phyloP scores from a whole-genome alignment of 2,113 vertebrate species.

The Oreotrochilus melanogaster region DNA sequence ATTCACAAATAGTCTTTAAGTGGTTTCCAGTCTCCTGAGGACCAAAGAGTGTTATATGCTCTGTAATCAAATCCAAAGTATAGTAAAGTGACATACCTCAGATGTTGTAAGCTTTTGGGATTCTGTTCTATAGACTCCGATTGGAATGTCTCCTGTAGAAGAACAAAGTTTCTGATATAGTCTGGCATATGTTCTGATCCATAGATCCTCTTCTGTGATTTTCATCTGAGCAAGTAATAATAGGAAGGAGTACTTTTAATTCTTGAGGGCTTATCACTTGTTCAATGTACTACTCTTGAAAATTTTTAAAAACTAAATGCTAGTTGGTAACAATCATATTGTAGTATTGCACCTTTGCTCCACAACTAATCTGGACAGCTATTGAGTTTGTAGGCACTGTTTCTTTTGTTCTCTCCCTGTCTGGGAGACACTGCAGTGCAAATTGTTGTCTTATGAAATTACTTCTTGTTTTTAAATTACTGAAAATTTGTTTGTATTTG shows the following conservation, averaged over 20 bases:
- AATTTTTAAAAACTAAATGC: neutral
- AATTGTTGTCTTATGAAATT: neutral
- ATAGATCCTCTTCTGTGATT: constrained; percentile 91
- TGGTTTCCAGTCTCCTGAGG: neutral
- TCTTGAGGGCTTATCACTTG: neutral
- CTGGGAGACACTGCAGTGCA: neutral
- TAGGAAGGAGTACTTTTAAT: neutral
- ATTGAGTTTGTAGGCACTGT: rapidly evolving
- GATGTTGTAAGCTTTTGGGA: constrained; percentile 88
- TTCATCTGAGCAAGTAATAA: constrained; percentile 84
- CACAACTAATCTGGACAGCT: neutral
- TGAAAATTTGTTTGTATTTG: neutral
- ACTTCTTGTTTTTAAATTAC: neutral
- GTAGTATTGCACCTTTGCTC: neutral
- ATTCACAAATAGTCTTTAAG: neutral
- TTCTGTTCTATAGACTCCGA: constrained; percentile 93
- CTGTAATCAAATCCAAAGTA: neutral
- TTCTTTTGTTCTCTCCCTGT: neutral
- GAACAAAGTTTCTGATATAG: constrained; percentile 96
- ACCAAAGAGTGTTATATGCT: neutral
- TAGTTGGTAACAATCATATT: neutral
- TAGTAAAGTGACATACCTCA: constrained; percentile 79
- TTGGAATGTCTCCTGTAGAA: constrained; percentile 92
- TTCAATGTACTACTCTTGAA: neutral
- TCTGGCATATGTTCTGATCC: constrained; percentile 93